A percentile compares a stretch with the other conserved stretches of the same genome.
Evolutionary conservation across 2,888 invertebrate species (phyloP).

Genomic region (Rotaria sp.): DNA sequence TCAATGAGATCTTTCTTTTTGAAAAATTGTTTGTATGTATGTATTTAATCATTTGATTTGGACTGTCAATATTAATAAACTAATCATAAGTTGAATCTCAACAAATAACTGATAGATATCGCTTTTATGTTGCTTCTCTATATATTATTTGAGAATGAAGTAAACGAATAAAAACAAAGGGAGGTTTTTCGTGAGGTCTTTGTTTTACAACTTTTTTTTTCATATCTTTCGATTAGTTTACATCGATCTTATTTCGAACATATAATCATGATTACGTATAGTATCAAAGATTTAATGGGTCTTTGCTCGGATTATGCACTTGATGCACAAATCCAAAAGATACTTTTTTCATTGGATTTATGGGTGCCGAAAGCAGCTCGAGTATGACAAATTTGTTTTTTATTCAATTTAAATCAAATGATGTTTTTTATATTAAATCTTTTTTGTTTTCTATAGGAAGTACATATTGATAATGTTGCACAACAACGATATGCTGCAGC

Average conservation of each 20-base stretch:
- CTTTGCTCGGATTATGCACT: conserved; percentile 17
- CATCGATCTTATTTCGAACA: background rate
- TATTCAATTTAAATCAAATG: background rate
- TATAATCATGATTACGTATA: background rate
- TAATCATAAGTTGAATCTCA: background rate
- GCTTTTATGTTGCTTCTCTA: background rate
- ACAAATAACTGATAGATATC: background rate
- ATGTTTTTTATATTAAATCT: background rate
- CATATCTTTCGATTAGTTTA: background rate
- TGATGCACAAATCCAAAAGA: conserved; percentile 6
- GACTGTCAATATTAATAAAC: background rate
- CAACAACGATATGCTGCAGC: background rate
- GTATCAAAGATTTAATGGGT: conserved; percentile 5
- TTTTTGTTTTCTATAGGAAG: background rate
- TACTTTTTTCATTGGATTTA: background rate
- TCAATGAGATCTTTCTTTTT: too few species aligned
- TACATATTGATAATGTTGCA: conserved; percentile 5
- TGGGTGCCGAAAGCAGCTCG: conserved; percentile 12
- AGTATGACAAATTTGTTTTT: background rate
- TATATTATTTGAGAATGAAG: background rate
- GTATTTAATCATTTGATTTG: background rate
- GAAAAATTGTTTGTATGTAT: too few species aligned
- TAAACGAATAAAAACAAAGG: background rate
- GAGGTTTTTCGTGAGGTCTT: background rate
- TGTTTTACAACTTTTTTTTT: background rate